These are phyloP conservation scores for Benthosema pterotum DNA, from an alignment of 2,797 vertebrate genomes.

Conservation along the genomic window DNA sequence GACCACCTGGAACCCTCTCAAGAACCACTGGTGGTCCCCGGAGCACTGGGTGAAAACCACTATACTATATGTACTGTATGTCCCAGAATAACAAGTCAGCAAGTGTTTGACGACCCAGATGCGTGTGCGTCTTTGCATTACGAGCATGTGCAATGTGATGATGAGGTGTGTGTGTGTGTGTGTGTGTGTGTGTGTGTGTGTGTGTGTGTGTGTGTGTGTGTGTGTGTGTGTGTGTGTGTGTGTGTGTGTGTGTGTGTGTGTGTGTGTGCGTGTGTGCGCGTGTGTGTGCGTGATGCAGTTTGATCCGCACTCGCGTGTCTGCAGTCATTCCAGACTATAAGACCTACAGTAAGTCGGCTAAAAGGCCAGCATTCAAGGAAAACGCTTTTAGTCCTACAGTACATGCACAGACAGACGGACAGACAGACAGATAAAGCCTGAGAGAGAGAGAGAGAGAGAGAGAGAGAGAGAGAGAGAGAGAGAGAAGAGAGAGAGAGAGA, in stretches of 20 bases:
- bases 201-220: background rate
- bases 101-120: no score
- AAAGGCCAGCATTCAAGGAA: constrained; percentile 49
- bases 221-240: background rate
- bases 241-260: background rate
- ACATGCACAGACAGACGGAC: no score
- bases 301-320: constrained; percentile 13
- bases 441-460: constrained; percentile 14
- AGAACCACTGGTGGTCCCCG: no score
- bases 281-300: background rate
- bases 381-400: constrained; percentile 37
- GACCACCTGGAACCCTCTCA: no score
- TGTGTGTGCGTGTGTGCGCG: background rate
- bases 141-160: no score
- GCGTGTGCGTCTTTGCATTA: no score
- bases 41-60: no score
- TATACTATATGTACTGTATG: no score
- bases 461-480: constrained; percentile 16
- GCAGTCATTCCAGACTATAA: constrained; percentile 16
- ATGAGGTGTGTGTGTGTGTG: background rate
- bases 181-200: background rate
- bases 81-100: background rate
- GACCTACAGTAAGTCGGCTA: constrained; percentile 26
- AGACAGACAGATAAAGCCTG: constrained; percentile 40
- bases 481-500: constrained; percentile 19